A percentile compares a stretch with the other conserved stretches of the same genome.
phyloP scores from a whole-genome alignment of 2,888 invertebrate genomes.

The Trissolcus brochymenae region DNA sequence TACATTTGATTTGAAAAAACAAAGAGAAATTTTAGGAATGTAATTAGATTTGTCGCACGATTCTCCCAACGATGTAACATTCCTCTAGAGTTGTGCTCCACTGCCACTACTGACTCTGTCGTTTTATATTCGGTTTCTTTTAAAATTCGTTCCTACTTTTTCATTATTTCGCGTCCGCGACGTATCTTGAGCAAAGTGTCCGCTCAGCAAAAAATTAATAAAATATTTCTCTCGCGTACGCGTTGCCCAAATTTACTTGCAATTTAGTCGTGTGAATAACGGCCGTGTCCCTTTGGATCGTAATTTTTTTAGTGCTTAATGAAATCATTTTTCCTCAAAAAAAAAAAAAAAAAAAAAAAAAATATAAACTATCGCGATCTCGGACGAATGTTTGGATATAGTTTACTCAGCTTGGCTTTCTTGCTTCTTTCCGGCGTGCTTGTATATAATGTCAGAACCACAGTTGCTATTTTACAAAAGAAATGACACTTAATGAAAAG shows the following conservation, averaged over 20 bases:
- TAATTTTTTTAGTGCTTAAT: constrained; percentile 3
- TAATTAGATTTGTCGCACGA: constrained; percentile 45
- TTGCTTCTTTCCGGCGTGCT: not conserved
- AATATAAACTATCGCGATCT: too few relatives aligned
- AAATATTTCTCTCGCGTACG: constrained; percentile 17
- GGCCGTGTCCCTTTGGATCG: not conserved
- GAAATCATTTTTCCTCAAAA: not conserved
- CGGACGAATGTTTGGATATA: not conserved
- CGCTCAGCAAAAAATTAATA: constrained; percentile 42
- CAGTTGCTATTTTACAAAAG: not conserved
- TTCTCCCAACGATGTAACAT: constrained; percentile 18
- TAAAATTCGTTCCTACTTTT: constrained; percentile 22
- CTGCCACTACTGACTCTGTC: constrained; percentile 16
- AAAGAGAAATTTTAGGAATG: constrained; percentile 40
- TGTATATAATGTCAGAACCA: not conserved
- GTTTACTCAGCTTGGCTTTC: too few relatives aligned
- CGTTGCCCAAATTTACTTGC: constrained; percentile 21
- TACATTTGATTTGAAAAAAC: constrained; percentile 22
- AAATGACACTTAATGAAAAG: too few relatives aligned
- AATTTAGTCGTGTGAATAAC: constrained; percentile 17
- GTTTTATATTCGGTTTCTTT: constrained; percentile 36
- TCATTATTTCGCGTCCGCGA: constrained; percentile 27
- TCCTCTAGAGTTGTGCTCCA: constrained; percentile 5
- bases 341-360: too few relatives aligned
- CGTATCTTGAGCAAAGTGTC: constrained; percentile 26